Evolutionary conservation across 2,888 invertebrate genomes (phyloP), one percentile per base, ranked within the genome.

Genomic region (Strigamia maritima): DNA sequence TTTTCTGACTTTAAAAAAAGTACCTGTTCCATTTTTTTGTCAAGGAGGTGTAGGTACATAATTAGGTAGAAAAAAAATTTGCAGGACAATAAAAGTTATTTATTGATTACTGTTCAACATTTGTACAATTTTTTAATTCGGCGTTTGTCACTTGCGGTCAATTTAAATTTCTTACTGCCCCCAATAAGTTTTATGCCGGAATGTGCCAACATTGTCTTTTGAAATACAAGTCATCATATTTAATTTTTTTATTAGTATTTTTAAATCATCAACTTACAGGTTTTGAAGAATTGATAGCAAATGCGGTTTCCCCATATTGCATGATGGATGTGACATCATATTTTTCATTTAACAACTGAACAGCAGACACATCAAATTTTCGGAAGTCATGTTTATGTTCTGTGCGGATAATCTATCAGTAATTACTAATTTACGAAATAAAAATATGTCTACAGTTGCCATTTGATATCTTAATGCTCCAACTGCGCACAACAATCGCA

Each of bases 231-330:
- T 35, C 10, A 35, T 7, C n/a, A n/a, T n/a, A n/a, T 4, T 7
- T 35, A 10, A 35, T 7, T 35, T 35, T 35, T 4, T 7, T 35
- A 14, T 44, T 44, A 44, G 2, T 44, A 44, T 44, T 44, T 44
- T 44, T 44, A 16, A n/a, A n/a, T n/a, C n/a, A 10, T 38, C 38
- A 38, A 44, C 44, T 44, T 14, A 44, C 44, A 44, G 44, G 44
- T 16, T 14, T 44, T 16, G 44, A 14, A 16, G 8, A 2, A 44
- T 16, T 44, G 75, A 81, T 83, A 26, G 86, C 83, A 82, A 86
- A 86, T 40, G 85, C 85, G 79, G 83, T 84, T 6, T 84, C 81
- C 0, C 84, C 85, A 81, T 86, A 86, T 80, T 86, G 86, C 85
- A 86, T 85, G 19, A 86, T 83, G 7, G 85, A 85, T 8, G 81